A percentile compares a stretch with the other conserved stretches of the same genome.
phyloP scores from a whole-genome alignment of 1,140 invertebrate genomes.

The Drosophila chauvacae region DNA sequence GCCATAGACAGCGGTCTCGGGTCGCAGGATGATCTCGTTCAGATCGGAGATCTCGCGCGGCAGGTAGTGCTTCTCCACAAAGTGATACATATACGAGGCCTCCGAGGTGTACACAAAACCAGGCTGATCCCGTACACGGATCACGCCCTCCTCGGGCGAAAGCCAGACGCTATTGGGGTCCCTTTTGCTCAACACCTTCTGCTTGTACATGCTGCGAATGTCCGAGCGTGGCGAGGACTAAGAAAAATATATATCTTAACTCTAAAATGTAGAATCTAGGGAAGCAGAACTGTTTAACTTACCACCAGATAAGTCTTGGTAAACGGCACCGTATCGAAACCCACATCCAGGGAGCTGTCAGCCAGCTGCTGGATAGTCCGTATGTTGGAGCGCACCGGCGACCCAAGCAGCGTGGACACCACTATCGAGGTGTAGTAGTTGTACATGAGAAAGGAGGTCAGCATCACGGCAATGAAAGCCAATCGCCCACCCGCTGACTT shows the following conservation, averaged over 20 bases:
- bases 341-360: constrained; percentile 73
- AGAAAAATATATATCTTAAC: neutral
- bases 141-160: constrained; percentile 59
- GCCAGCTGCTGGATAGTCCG: constrained; percentile 72
- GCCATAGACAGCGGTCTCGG: constrained; percentile 55
- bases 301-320: constrained; percentile 68
- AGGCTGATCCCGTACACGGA: constrained; percentile 61
- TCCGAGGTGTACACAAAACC: constrained; percentile 77
- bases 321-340: constrained; percentile 66
- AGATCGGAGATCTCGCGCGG: constrained; percentile 79
- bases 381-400: constrained; percentile 76
- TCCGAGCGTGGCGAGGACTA: constrained; percentile 64
- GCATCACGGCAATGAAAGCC: constrained; percentile 66
- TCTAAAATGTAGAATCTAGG: no score
- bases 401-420: constrained; percentile 70
- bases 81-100: constrained; percentile 61
- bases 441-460: constrained; percentile 78
- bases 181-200: constrained; percentile 60
- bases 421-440: constrained; percentile 83
- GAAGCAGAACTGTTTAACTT: neutral
- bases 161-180: constrained; percentile 57
- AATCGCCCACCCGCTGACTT: constrained; percentile 65
- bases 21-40: constrained; percentile 70
- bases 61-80: constrained; percentile 68
- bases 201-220: constrained; percentile 61